Conservation (phyloP, 2,797 vertebrate genomes). For the Hemitrygon akajei region DNA sequence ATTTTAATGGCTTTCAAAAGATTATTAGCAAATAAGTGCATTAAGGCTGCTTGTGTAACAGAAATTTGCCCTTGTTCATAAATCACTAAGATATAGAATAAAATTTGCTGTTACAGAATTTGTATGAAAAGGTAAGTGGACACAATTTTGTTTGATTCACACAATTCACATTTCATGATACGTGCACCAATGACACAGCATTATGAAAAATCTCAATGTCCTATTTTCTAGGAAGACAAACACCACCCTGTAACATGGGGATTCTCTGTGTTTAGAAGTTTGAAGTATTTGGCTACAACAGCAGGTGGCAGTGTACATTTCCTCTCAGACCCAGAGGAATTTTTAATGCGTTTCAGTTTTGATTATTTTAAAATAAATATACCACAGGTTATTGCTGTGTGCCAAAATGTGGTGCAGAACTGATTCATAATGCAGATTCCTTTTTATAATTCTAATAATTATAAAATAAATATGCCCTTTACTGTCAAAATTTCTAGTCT, state of each 20-base stretch:
- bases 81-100: too few species aligned
- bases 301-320: conserved; percentile 25
- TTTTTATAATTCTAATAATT: neutral
- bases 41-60: too few species aligned
- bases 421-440: neutral
- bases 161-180: too few species aligned
- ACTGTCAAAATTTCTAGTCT: neutral
- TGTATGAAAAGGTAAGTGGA: too few species aligned
- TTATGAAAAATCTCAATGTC: too few species aligned
- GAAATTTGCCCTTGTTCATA: too few species aligned
- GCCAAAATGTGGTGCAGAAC: neutral
- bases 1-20: neutral
- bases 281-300: neutral
- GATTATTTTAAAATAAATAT: neutral
- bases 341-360: neutral
- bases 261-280: neutral
- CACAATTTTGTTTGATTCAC: too few species aligned
- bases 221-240: too few species aligned
- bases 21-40: neutral
- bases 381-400: neutral
- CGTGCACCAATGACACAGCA: too few species aligned
- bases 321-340: neutral
- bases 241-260: too few species aligned
- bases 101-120: too few species aligned
- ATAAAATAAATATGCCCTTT: neutral